Base-by-base conservation (phyloP, 2,113 vertebrate species). In the Passerina amoena region DNA sequence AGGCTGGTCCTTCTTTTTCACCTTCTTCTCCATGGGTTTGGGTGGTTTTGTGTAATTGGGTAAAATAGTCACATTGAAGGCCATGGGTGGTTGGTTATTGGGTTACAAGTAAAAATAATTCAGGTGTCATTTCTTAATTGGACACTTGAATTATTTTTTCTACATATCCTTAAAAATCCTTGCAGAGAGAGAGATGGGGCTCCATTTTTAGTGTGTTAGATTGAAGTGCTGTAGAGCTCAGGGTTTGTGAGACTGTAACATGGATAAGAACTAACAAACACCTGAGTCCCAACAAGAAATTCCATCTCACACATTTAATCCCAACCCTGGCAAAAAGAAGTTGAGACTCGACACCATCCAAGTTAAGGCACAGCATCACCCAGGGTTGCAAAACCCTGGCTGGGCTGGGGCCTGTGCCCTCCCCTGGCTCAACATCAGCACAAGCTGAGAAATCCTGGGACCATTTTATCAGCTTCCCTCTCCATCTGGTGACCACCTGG, bases 351-450 rank as follows among this genome's bases (percentile, higher is more conserved):
- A 33, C 19, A 56, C 14, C 40, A 40, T 13, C 40, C 12, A 40
- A 40, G 40, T 40, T 40, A 14, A 40, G 40, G 53, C 12, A 13
- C 7, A 3, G 3, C 17, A 38, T 59, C 33, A 18, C 12, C 10
- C 0, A 0, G 14, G 3, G 1, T 7, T 57, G 50, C 4, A 8
- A 65, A 66, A 38, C 33, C 17, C 35, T 5, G 0, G 66, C 30
- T 31, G 31, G 18, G 53, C 48, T 42, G 31, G 27, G 11, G 30
- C 23, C 42, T 33, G 18, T 1, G 0, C 35, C 48, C 33, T 81
- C 35, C 28, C 12, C 30, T 14, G 22, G 25, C 28, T 78, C 44
- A 38, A 56, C 53, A 83, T 35, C 24, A 40, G 47, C 56, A 45
- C 37, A 22, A 68, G 14, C 35, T 50, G 72, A 47, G 23, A 16